Base-by-base conservation (phyloP, 53 echinoderm and acorn worm genomes). In the Echinarachnius parma region DNA sequence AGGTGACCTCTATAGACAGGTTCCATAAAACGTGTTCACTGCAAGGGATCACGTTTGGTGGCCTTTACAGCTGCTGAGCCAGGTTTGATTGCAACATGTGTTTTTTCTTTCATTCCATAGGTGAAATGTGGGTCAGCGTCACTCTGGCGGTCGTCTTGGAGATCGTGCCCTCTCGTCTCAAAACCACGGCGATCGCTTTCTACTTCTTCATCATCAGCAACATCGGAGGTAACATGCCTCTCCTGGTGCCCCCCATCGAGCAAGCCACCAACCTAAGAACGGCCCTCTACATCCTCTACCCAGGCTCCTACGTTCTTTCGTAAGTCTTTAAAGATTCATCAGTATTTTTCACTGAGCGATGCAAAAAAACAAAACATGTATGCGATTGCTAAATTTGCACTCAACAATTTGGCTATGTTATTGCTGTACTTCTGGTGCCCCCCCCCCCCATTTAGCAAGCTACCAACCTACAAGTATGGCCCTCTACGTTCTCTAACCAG, bases 181-280 rank as follows among this genome's bases (percentile, higher is more conserved):
- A 78, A 28, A 80, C 89, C 7, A 75, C 89, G 18, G 80, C 84
- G 3, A 77, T 89, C 5, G 89, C 84, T 3, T 80, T 83, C 45
- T 89, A 89, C 58, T 85, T 89, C 70, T 89, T 89, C 72, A 89
- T 89, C 54, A 89, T 89, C 72, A 84, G 76, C 36, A 89, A 89
- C 64, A 85, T 89, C 31, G 89, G 84, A 9, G 89, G 89, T 5
- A 80, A 80, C 71, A 84, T 89, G 81, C 83, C 83, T 20, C 56
- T 89, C 9, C 48, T 89, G 18, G 89, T 89, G 4, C 68, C 89
- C 1, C 68, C 75, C 18, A 60, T 87, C 5, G 61, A 61, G 9
- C 24, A 77, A 3, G 62, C 60, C 5, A 62, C 46, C 0, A 39
- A 31, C 23, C 81, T 89, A 20, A 66, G 76, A 14, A 29, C 30